A percentile compares a stretch with the other conserved stretches of the same genome.
Conservation (phyloP, 2,797 vertebrate species). For the Melanotaenia nigrans region DNA sequence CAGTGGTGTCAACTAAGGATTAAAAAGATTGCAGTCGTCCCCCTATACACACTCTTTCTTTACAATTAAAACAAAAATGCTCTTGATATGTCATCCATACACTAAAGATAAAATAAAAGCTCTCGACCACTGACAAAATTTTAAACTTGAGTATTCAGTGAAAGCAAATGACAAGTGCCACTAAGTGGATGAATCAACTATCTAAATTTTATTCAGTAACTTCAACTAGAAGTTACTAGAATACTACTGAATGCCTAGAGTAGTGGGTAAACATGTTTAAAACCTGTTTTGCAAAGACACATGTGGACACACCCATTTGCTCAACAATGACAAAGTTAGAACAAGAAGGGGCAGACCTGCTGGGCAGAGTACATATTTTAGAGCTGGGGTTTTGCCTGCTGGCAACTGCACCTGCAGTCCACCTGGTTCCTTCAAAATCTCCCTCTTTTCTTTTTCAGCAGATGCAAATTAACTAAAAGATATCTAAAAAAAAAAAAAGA, state of each 20-base stretch:
- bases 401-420: conserved; percentile 30
- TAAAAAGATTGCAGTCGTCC: conserved; percentile 44
- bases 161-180: background rate
- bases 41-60: conserved; percentile 15
- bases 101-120: conserved; percentile 1
- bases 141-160: background rate
- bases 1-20: conserved; percentile 47
- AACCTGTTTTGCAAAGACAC: conserved; percentile 78
- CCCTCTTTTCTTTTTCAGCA: conserved; percentile 18
- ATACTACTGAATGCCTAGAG: conserved; percentile 27
- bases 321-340: conserved; percentile 49
- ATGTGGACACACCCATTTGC: conserved; percentile 63
- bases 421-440: background rate
- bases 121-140: background rate
- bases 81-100: background rate
- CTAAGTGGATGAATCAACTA: background rate
- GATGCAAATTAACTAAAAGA: conserved; percentile 20
- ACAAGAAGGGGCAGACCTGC: conserved; percentile 15
- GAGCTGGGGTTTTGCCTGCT: conserved; percentile 4
- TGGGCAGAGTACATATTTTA: background rate
- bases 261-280: conserved; percentile 73
- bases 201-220: conserved; percentile 8
- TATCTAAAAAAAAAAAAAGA: background rate
- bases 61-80: conserved; percentile 16
- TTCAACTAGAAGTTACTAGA: conserved; percentile 12